Conservation (phyloP, 2,113 vertebrate species). For the Tachycineta bicolor region DNA sequence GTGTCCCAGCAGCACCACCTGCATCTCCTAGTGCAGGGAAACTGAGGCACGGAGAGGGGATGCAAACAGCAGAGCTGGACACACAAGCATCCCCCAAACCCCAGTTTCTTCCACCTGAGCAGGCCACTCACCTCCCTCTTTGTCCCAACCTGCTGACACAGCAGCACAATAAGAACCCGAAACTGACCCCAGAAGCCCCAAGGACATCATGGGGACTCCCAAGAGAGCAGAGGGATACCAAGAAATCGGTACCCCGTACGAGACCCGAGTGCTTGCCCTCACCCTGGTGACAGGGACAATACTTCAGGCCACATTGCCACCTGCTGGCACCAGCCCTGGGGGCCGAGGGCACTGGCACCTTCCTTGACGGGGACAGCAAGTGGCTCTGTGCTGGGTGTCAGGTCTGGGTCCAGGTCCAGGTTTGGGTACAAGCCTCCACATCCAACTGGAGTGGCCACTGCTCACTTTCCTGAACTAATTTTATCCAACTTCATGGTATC, state of each 20-base stretch:
- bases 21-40: not conserved
- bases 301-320: slow-evolving; percentile 11
- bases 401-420: no score
- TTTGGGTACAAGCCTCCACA: not conserved
- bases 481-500: not conserved
- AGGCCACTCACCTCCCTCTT: not conserved
- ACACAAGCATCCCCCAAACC: not conserved
- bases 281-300: fast-evolving
- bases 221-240: not conserved
- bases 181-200: not conserved
- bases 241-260: fast-evolving
- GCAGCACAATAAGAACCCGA: not conserved
- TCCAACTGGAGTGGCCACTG: not conserved
- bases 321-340: not conserved
- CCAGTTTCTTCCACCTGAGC: no score
- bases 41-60: not conserved
- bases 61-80: not conserved
- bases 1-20: not conserved
- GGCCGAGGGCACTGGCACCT: not conserved
- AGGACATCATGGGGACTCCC: not conserved
- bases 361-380: not conserved
- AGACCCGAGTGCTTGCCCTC: not conserved
- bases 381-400: not conserved
- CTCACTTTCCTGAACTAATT: not conserved
- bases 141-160: not conserved